A percentile compares a stretch with the other conserved stretches of the same genome.
Evolutionary conservation across 2,797 vertebrate species (phyloP).

Genomic region (Danio jaintianensis): DNA sequence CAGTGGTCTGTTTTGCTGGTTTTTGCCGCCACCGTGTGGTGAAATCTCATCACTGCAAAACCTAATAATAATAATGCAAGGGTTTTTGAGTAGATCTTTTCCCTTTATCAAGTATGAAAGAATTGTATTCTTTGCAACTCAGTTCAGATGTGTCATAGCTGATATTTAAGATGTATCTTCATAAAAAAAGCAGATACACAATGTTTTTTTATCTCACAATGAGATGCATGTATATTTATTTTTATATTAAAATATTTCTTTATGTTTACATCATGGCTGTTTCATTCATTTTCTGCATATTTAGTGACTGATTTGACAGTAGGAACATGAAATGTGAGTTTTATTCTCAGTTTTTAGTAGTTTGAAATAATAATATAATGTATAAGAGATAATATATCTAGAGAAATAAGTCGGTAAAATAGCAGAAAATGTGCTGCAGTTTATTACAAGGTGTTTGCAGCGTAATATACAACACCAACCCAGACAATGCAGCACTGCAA

Average conservation of each 20-base stretch:
- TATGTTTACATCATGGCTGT: constrained; percentile 38
- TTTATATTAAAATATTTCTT: constrained; percentile 50
- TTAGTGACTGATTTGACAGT: too few relatives aligned
- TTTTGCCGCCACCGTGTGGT: constrained; percentile 68
- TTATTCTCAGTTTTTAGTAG: too few relatives aligned
- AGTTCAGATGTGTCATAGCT: neutral
- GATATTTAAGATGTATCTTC: constrained; percentile 35
- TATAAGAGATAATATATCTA: too few relatives aligned
- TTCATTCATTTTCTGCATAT: neutral
- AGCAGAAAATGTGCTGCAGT: too few relatives aligned
- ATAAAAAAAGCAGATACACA: constrained; percentile 5
- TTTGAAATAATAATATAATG: too few relatives aligned
- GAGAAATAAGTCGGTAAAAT: too few relatives aligned
- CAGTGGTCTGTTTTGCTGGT: too few relatives aligned
- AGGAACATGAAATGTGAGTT: too few relatives aligned
- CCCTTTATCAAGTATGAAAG: neutral
- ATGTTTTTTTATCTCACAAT: constrained; percentile 54
- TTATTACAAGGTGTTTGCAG: too few relatives aligned
- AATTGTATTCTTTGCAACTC: neutral
- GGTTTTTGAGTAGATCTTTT: neutral
- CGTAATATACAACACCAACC: too few relatives aligned
- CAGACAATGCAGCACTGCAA: too few relatives aligned
- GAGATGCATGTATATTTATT: constrained; percentile 61
- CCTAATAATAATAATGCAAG: neutral
- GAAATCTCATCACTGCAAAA: neutral